These are phyloP conservation scores for Falco cherrug DNA, from an alignment of 2,797 vertebrate species.

Conservation along the genomic window DNA sequence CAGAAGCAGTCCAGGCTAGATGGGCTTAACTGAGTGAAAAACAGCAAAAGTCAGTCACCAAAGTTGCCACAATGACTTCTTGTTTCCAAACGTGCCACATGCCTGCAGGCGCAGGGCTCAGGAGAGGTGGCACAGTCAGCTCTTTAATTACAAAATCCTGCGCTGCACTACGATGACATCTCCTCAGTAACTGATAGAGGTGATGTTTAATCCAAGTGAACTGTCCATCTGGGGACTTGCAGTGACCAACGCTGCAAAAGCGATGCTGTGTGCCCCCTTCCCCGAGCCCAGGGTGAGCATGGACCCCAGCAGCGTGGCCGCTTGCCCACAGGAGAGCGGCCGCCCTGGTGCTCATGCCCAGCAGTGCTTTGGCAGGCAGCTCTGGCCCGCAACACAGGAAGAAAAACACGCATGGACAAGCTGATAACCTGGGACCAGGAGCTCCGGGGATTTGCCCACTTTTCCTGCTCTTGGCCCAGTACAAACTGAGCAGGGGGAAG, in stretches of 20 bases:
- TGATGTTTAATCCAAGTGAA: no score
- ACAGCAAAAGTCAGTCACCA: background rate
- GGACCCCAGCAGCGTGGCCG: no score
- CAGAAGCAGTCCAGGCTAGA: background rate
- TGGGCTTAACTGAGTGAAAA: background rate
- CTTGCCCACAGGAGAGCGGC: background rate
- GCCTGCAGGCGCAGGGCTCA: background rate
- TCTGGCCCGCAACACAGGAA: no score
- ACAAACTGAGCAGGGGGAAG: background rate
- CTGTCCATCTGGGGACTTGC: background rate
- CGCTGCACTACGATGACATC: rapidly evolving
- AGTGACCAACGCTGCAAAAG: rapidly evolving
- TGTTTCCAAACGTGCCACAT: background rate
- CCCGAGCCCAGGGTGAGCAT: background rate
- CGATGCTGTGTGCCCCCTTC: background rate
- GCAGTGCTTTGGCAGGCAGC: background rate
- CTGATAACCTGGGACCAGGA: background rate
- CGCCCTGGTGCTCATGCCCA: background rate
- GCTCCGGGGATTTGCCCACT: background rate
- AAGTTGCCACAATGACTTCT: background rate
- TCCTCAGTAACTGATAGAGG: background rate
- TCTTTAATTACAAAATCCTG: background rate
- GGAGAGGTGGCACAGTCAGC: background rate
- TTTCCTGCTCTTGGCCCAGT: background rate
- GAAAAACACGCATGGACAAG: background rate